Evolutionary conservation across 1,140 invertebrate genomes (phyloP), one percentile per base, ranked within the genome.

Genomic region (Pseudachorutes palmiensis): DNA sequence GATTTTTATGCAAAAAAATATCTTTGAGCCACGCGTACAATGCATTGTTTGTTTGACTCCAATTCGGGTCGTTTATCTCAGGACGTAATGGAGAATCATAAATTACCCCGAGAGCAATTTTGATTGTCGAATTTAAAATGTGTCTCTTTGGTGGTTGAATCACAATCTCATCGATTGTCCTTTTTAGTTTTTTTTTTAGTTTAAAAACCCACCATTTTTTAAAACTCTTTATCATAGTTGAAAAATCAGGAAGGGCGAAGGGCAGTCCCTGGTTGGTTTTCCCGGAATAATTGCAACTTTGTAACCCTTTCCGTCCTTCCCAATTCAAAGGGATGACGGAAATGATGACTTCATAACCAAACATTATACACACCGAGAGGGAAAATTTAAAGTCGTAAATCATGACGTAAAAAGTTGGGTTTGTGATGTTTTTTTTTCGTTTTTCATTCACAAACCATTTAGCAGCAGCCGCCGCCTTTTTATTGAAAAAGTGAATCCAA

Each of bases 401-500:
- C 66, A 68, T 48, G 48, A 62, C 61, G 30, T 58, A 58, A 65
- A 58, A 36, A 65, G 26, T 36, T 24, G 14, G 24, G 24, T 16
- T 12, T 16, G 12, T 16, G 55, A 58, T 16, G 12, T 12, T 9
- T 62, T 22, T 62, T 62, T 30, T 24, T 31, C 16, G 19, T 58
- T 58, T 30, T 30, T 62, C 28, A 30, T 58, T 70, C 57, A 67
- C 69, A 70, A 66, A 45, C 65, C 69, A 70, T 70, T 70, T 70
- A 67, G 45, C 24, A 55, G 36, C 36, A 9, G 19, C 9, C 36
- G 36, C 36, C 36, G 19, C 24, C 19, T 45, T 12, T 45, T 45
- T 9, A 12, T 45, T 45, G 36, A 45, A 45, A 45, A 19, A 19
- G 36, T n/a, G n/a, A n/a, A n/a, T n/a, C n/a, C n/a, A n/a, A n/a